Evolutionary conservation across 2,797 vertebrate genomes (phyloP).

Genomic region (Chanos chanos): DNA sequence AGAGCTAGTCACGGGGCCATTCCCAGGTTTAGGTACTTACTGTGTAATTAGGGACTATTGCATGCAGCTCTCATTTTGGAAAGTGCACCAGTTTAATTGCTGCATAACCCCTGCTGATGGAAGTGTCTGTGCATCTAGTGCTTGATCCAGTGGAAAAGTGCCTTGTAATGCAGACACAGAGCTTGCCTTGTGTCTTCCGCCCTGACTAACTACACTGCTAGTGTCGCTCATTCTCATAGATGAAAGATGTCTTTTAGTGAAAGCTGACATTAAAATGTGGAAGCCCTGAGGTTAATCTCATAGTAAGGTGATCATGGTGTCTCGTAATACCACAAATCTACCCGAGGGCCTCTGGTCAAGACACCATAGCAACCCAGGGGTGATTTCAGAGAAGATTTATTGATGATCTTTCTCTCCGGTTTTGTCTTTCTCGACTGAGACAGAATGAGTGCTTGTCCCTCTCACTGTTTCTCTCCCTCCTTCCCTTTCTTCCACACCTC

Average conservation of each 20-base stretch:
- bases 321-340: no score
- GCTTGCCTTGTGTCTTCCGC: constrained; percentile 9
- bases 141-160: constrained; percentile 35
- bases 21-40: constrained; percentile 45
- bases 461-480: constrained; percentile 13
- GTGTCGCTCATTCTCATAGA: no score
- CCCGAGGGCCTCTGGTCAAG: no score
- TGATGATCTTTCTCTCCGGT: no score
- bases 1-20: constrained; percentile 35
- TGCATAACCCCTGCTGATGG: constrained; percentile 40
- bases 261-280: no score
- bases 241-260: no score
- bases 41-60: constrained; percentile 41
- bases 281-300: no score
- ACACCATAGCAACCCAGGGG: no score
- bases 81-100: constrained; percentile 48
- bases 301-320: no score
- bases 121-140: constrained; percentile 25
- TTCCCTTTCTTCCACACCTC: constrained; percentile 29
- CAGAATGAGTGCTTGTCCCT: not conserved
- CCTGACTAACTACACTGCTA: constrained; percentile 6
- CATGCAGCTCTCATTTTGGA: constrained; percentile 39
- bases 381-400: no score
- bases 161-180: constrained; percentile 33
- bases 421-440: not conserved